Base-by-base conservation (phyloP, 2,888 invertebrate genomes). In the Bimastos eiseni region DNA sequence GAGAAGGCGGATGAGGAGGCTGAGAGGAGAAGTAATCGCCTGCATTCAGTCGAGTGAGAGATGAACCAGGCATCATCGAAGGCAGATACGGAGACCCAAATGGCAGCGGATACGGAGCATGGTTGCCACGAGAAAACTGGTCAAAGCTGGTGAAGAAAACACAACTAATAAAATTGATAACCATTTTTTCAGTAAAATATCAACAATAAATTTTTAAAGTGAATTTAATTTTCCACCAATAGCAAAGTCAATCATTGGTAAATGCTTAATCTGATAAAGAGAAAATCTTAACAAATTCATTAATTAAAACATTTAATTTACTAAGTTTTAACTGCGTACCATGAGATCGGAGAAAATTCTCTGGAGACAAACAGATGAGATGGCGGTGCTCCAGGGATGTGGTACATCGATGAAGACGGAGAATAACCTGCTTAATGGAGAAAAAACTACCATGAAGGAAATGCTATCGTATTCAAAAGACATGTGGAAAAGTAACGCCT, bases 1-100 rank as follows among this genome's bases (percentile, higher is more conserved):
- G 86, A n/a, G n/a, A n/a, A 86, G 30, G 86, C 13, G 34, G 34
- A 34, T 33, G 86, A 11, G 86, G 86, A 34, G 86, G 86, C 86
- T 86, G 86, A 86, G 86, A 36, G 34, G 86, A 34, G 30, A 86
- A 86, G 36, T 36, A 37, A 37, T 86, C 37, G 34, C 86, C 86
- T 86, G 36, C n/a, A 36, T 86, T 86, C 36, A 86, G 37, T 21
- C 37, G 86, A 86, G 21, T 15, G 34, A 86, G 86, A 21, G 86
- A 86, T 36, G 86, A 86, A 37, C 86, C 86, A 36, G 86, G 15
- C 86, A 86, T 86, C 34, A 86, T 37, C 34, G 86, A 86, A 21
- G 86, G 86, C 37, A 86, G 37, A 86, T 86, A 86, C 86, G 86
- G 37, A 37, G 86, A 86, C 19, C 86, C 86, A 86, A 86, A 86